Percentiles rank a stretch among this genome's conserved stretches.
phyloP scores from a whole-genome alignment of 2,113 vertebrate genomes.

The Paralichthys olivaceus region DNA sequence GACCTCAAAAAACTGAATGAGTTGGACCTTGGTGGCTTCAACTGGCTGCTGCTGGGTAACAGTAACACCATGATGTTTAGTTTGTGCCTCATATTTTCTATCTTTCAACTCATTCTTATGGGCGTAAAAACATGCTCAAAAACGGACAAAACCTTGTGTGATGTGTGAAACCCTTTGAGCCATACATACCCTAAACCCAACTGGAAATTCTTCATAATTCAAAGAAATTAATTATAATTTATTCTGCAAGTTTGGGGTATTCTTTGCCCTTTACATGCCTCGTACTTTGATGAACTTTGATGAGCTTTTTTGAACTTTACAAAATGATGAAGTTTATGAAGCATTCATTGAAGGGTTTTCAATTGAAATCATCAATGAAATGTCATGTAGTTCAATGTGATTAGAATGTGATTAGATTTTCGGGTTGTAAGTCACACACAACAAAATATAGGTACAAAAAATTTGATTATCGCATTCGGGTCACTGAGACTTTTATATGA shows the following conservation, averaged over 20 bases:
- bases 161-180: too few relatives aligned
- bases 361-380: neutral
- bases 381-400: neutral
- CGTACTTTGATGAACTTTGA: too few relatives aligned
- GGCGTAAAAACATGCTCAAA: too few relatives aligned
- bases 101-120: too few relatives aligned
- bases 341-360: neutral
- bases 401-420: neutral
- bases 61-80: neutral
- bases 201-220: too few relatives aligned
- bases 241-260: too few relatives aligned
- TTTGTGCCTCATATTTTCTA: too few relatives aligned
- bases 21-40: slow-evolving; percentile 10
- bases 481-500: neutral
- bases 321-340: neutral
- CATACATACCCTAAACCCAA: too few relatives aligned
- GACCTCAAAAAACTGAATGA: slow-evolving; percentile 14
- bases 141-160: too few relatives aligned
- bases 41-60: neutral
- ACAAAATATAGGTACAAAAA: neutral
- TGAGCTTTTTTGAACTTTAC: neutral
- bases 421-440: neutral
- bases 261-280: too few relatives aligned
- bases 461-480: neutral
- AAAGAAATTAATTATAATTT: too few relatives aligned